These are phyloP conservation scores for Antheraea yamamai DNA, from an alignment of 2,888 invertebrate species.

Conservation along the genomic window DNA sequence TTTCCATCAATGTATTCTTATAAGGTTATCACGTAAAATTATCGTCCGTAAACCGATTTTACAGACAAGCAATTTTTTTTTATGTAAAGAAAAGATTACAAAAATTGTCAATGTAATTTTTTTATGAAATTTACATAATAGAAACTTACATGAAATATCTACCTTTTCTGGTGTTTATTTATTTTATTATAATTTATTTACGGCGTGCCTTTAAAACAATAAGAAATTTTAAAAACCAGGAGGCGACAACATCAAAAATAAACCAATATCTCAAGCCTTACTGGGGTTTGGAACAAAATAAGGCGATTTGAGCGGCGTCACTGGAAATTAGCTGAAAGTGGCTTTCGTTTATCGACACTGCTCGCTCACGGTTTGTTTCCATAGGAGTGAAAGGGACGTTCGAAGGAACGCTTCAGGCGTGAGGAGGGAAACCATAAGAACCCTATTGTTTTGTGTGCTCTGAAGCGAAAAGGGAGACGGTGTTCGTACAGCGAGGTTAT, in stretches of 20 bases:
- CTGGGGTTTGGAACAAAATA: conserved; percentile 52
- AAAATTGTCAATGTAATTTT: not conserved
- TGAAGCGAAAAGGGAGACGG: conserved; percentile 61
- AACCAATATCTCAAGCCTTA: conserved; percentile 49
- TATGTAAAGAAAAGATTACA: not conserved
- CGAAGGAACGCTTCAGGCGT: conserved; percentile 68
- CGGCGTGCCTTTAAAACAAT: not conserved
- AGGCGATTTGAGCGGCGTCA: conserved; percentile 62
- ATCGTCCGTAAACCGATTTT: no score
- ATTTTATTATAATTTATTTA: not conserved
- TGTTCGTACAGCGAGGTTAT: conserved; percentile 15
- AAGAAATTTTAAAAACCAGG: conserved; percentile 13
- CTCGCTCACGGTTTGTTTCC: conserved; percentile 41
- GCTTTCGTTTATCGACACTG: conserved; percentile 58
- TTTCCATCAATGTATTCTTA: no score
- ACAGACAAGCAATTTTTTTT: no score
- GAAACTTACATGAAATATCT: not conserved
- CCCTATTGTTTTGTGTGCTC: conserved; percentile 78
- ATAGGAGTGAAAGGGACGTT: conserved; percentile 48
- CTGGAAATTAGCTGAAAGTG: conserved; percentile 78
- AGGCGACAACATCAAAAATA: conserved; percentile 41
- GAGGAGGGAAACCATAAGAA: conserved; percentile 73
- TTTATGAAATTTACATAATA: not conserved
- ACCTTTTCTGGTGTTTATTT: not conserved
- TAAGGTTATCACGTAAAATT: no score